Evolutionary conservation across 2,113 vertebrate species (phyloP).

Genomic region (Ancistrus triradiatus): DNA sequence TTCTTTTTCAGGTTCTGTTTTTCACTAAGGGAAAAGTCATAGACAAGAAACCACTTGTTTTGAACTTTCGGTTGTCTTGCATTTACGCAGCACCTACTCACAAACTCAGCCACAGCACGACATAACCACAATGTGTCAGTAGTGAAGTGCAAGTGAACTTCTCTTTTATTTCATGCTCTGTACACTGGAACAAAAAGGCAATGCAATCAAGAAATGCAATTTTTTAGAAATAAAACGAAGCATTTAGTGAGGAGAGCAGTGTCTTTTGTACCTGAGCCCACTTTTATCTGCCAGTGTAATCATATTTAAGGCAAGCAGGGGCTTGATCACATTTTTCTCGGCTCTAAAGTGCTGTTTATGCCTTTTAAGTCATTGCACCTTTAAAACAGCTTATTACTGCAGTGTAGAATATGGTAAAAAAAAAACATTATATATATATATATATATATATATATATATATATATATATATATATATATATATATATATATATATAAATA

Average conservation of each 20-base stretch:
- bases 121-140: conserved; percentile 11
- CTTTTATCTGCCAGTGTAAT: not conserved
- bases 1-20: not conserved
- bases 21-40: not conserved
- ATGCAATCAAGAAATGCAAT: not conserved
- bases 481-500: too few relatives aligned
- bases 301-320: conserved; percentile 13
- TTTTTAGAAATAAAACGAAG: not conserved
- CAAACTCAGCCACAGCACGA: conserved; percentile 9
- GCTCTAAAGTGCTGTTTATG: not conserved
- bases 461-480: too few relatives aligned
- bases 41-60: conserved; percentile 28
- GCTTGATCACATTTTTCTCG: conserved; percentile 25
- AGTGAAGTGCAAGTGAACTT: not conserved
- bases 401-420: too few relatives aligned
- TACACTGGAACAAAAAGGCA: conserved; percentile 1
- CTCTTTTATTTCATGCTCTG: not conserved
- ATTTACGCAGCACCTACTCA: not conserved
- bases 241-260: too few relatives aligned
- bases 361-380: not conserved
- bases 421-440: too few relatives aligned
- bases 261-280: not conserved
- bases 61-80: conserved; percentile 19
- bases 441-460: too few relatives aligned
- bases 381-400: too few relatives aligned